Base-by-base conservation (phyloP, 2,113 vertebrate species). In the Lepus americanus region DNA sequence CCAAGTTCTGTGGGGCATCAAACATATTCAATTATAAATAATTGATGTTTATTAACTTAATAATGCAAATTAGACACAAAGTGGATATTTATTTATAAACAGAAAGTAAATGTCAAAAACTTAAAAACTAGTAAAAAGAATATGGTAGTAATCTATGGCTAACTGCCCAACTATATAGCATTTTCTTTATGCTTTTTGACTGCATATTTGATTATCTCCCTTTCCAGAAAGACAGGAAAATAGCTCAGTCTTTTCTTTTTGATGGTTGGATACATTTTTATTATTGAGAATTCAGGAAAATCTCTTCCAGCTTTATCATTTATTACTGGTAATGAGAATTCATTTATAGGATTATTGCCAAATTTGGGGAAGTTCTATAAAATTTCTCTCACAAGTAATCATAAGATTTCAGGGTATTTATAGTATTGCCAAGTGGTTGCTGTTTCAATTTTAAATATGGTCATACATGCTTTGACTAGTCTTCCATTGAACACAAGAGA, bases 281-380 rank as follows among this genome's bases (percentile, higher is more conserved):
- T 74, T 91, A 51, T 89, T 81, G 31, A 61, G n/a, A 36, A 80
- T 55, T 70, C 33, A 67, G 33, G 51, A 22, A 36, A 29, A 0
- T 87, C 72, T 69, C 53, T 81, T 84, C 9, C 4, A 74, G 7
- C 31, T 92, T 77, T 81, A 83, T 64, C 29, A 70, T 63, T 72
- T 12, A 69, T 76, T 80, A 89, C 49, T 86, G 16, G 19, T 77
- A 66, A 67, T 29, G 36, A 44, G 78, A 92, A 55, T 70, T 66
- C 17, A n/a, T 59, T 63, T 92, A 88, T 93, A 93, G 53, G 20
- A 74, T 84, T 72, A 44, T 70, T 88, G 25, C 84, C 36, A 88
- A 81, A 49, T 80, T 94, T 88, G 39, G 2, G 20, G 59, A 67
- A 69, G 7, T 53, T 82, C 17, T 74, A 20, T 76, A 73, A 81